These are phyloP conservation scores for Hyles vespertilio DNA, from an alignment of 1,140 invertebrate species.

Conservation along the genomic window DNA sequence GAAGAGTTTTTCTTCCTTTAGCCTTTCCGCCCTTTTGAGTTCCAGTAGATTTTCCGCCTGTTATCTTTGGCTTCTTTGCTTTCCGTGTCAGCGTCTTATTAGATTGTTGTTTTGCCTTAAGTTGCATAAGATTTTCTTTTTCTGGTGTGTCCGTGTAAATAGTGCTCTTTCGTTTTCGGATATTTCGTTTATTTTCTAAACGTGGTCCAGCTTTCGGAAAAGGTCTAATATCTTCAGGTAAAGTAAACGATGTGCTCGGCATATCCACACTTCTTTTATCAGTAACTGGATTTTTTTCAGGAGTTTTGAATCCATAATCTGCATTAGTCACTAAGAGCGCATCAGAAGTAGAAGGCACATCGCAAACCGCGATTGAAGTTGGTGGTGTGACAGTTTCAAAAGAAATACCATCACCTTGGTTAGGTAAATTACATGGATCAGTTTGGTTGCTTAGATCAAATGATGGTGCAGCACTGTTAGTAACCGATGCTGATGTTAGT, in stretches of 20 bases:
- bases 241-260: no score
- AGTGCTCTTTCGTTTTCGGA: conserved; percentile 1
- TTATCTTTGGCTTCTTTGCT: not conserved
- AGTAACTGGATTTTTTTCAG: no score
- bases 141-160: conserved; percentile 8
- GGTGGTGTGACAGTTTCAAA: not conserved
- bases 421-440: not conserved
- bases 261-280: no score
- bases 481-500: not conserved
- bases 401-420: not conserved
- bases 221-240: conserved; percentile 8
- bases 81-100: conserved; percentile 10
- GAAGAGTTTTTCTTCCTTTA: no score
- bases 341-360: conserved; percentile 2
- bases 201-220: conserved; percentile 10
- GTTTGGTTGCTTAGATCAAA: not conserved
- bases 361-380: not conserved
- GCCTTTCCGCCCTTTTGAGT: no score
- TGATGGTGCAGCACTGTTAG: not conserved
- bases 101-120: conserved; percentile 4
- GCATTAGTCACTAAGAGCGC: not conserved
- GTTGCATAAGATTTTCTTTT: conserved; percentile 2
- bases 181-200: conserved; percentile 1
- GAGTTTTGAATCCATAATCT: no score
- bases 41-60: not conserved